Conservation (phyloP, 2,888 invertebrate species). For the Sesia bembeciformis region DNA sequence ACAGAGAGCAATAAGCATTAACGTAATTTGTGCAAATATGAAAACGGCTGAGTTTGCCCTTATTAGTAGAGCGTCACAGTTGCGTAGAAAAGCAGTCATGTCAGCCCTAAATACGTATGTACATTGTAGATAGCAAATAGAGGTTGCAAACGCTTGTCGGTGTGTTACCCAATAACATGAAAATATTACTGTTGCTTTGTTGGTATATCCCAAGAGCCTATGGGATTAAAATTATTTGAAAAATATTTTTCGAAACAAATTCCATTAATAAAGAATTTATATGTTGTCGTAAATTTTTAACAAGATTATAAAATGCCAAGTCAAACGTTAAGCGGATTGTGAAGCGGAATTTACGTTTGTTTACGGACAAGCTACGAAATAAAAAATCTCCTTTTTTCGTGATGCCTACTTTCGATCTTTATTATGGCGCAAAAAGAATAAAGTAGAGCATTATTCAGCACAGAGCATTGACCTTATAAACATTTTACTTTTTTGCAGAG, state of each 20-base stretch:
- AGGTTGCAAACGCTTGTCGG: too few relatives aligned
- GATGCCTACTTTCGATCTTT: not conserved
- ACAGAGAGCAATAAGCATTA: slow-evolving; percentile 45
- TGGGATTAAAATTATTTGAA: not conserved
- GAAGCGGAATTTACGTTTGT: slow-evolving; percentile 35
- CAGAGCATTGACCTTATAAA: too few relatives aligned
- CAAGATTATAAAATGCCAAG: slow-evolving; percentile 35
- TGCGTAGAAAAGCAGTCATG: slow-evolving; percentile 21
- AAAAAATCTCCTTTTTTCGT: not conserved
- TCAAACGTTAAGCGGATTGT: slow-evolving; percentile 39
- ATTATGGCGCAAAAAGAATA: too few relatives aligned
- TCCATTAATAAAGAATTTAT: slow-evolving; percentile 20
- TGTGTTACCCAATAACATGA: too few relatives aligned
- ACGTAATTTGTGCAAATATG: slow-evolving; percentile 65
- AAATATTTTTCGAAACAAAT: slow-evolving; percentile 6
- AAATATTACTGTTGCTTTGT: not conserved
- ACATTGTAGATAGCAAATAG: not conserved
- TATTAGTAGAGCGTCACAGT: slow-evolving; percentile 49
- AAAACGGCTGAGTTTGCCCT: slow-evolving; percentile 51
- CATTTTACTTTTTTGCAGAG: too few relatives aligned
- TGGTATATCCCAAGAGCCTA: not conserved
- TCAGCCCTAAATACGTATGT: slow-evolving; percentile 24
- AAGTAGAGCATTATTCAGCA: too few relatives aligned
- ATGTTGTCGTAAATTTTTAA: slow-evolving; percentile 29
- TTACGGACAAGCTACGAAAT: slow-evolving; percentile 18